Evolutionary conservation across 1,140 invertebrate species (phyloP).

Genomic region (Bombus ignitus): DNA sequence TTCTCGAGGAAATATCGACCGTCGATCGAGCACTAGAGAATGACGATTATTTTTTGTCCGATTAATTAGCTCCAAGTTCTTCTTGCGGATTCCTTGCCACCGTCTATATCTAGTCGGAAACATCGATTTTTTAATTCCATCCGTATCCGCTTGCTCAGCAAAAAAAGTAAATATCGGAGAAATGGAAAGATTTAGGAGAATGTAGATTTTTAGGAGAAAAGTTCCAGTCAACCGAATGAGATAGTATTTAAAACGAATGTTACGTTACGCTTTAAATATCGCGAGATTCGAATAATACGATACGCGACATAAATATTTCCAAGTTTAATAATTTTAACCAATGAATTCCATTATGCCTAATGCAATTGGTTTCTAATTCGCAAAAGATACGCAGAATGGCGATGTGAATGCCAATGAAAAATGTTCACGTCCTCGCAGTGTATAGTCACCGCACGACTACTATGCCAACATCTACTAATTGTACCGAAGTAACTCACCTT

Average conservation of each 20-base stretch:
- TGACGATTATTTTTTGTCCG: background rate
- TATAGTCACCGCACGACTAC: background rate
- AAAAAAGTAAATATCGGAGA: background rate
- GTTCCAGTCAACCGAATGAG: background rate
- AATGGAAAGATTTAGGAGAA: background rate
- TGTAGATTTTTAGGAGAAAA: background rate
- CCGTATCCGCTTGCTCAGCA: background rate
- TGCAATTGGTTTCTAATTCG: no score
- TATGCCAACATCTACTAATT: background rate
- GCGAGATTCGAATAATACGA: no score
- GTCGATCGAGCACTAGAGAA: background rate
- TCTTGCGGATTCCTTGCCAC: background rate
- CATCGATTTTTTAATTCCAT: background rate
- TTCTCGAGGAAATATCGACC: conserved; percentile 14
- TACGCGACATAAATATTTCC: no score
- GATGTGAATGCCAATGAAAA: background rate
- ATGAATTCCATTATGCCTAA: no score
- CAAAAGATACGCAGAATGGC: no score
- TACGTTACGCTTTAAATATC: no score
- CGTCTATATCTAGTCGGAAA: background rate
- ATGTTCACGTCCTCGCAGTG: no score
- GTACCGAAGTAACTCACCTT: background rate
- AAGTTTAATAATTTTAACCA: no score
- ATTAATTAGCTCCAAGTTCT: conserved; percentile 44
- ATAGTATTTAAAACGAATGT: no score